A percentile compares a stretch with the other conserved stretches of the same genome.
Conservation (phyloP, 2,888 invertebrate species). For the Idaea dimidiata region DNA sequence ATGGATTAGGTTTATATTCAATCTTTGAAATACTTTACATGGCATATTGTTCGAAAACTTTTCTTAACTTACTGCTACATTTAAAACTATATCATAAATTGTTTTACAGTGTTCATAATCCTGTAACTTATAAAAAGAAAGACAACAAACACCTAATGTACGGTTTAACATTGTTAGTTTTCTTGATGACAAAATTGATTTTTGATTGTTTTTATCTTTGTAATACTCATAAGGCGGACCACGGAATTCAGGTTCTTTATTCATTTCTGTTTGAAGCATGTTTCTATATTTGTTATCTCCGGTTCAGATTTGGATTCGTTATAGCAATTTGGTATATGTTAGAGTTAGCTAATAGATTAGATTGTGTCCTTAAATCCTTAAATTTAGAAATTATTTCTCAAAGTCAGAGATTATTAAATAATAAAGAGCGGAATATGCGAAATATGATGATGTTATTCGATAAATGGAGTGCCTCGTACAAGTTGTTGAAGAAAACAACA, state of each 20-base stretch:
- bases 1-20: background rate
- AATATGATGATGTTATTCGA: slow-evolving; percentile 11
- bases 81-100: background rate
- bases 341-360: background rate
- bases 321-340: background rate
- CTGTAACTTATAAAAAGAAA: background rate
- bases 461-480: slow-evolving; percentile 36
- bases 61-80: background rate
- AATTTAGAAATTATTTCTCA: background rate
- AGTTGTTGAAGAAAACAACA: slow-evolving; percentile 30
- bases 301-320: background rate
- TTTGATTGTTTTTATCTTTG: background rate
- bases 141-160: background rate
- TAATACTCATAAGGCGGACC: background rate
- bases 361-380: background rate
- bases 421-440: background rate
- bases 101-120: background rate
- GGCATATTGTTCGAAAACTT: background rate
- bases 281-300: background rate
- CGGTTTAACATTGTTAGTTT: background rate
- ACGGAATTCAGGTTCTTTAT: background rate
- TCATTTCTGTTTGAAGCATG: background rate
- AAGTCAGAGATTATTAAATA: background rate
- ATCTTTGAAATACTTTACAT: background rate
- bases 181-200: background rate